Evolutionary conservation across 2,888 invertebrate genomes (phyloP).

Genomic region (Fragum fragum): DNA sequence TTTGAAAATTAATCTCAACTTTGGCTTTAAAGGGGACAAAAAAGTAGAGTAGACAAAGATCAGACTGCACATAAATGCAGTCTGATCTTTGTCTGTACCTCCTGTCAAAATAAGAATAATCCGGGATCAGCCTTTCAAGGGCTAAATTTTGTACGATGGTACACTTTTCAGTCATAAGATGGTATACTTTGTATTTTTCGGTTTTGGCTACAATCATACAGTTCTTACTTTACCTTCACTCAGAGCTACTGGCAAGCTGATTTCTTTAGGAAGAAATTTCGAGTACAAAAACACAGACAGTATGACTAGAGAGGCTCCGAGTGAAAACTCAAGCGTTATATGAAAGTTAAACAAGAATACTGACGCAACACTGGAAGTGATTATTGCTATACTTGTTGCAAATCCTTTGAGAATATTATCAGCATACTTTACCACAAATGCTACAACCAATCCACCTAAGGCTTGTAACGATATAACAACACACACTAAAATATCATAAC

Average conservation of each 20-base stretch:
- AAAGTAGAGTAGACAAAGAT: too few relatives aligned
- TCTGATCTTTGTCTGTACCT: too few relatives aligned
- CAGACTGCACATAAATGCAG: too few relatives aligned
- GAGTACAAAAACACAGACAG: constrained; percentile 96
- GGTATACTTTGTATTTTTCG: too few relatives aligned
- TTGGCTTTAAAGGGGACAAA: too few relatives aligned
- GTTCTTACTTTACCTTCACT: neutral
- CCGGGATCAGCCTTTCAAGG: too few relatives aligned
- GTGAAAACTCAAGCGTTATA: constrained; percentile 93
- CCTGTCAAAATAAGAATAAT: too few relatives aligned
- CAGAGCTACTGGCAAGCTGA: neutral
- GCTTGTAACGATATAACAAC: constrained; percentile 95
- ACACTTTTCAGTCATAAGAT: too few relatives aligned
- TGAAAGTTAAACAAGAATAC: constrained; percentile 97
- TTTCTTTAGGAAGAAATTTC: constrained; percentile 66
- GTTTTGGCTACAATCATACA: neutral
- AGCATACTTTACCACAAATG: constrained; percentile 99
- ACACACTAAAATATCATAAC: constrained; percentile 90
- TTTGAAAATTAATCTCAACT: too few relatives aligned
- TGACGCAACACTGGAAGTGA: constrained; percentile 97
- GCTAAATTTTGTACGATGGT: too few relatives aligned
- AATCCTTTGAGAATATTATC: constrained; percentile 98
- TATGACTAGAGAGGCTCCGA: constrained; percentile 96
- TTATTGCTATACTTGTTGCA: constrained; percentile 98
- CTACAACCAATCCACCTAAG: constrained; percentile 97